These are phyloP conservation scores for Ophion costatus DNA, from an alignment of 2,888 invertebrate species.

Conservation along the genomic window DNA sequence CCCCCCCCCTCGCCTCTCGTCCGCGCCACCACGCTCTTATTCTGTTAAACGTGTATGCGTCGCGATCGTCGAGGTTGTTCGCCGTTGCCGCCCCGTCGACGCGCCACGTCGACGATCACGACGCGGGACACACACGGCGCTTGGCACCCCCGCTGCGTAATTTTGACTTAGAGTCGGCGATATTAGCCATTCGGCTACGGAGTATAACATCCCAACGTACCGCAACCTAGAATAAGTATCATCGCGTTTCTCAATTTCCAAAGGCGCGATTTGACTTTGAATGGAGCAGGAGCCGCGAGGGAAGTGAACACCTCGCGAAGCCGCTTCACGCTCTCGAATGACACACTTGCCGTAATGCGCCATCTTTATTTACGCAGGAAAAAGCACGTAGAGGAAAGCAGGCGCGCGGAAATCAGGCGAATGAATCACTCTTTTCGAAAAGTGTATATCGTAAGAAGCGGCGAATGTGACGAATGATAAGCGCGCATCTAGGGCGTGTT, in stretches of 20 bases:
- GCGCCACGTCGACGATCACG: slow-evolving; percentile 28
- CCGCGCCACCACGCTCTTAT: too few relatives aligned
- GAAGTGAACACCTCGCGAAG: background rate
- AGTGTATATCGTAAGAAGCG: slow-evolving; percentile 45
- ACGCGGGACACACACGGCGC: slow-evolving; percentile 23
- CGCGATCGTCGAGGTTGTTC: too few relatives aligned
- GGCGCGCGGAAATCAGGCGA: slow-evolving; percentile 18
- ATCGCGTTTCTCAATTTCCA: background rate
- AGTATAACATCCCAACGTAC: too few relatives aligned
- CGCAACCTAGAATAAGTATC: background rate
- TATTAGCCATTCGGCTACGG: slow-evolving; percentile 41
- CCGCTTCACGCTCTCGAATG: background rate
- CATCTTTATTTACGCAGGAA: background rate
- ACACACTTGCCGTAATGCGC: background rate
- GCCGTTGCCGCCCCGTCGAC: too few relatives aligned
- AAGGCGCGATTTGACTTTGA: background rate
- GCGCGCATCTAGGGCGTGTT: slow-evolving; percentile 78
- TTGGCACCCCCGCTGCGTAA: slow-evolving; percentile 46
- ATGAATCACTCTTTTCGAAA: slow-evolving; percentile 66
- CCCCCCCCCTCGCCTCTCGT: too few relatives aligned
- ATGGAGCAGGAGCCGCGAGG: too few relatives aligned
- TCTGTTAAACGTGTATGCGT: background rate
- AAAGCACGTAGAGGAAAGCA: background rate
- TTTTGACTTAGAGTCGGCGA: slow-evolving; percentile 30
- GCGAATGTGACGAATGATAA: slow-evolving; percentile 36